Percentiles rank a stretch among this genome's conserved stretches.
Conservation (phyloP, 2,113 vertebrate genomes). For the Trematomus loennbergii region DNA sequence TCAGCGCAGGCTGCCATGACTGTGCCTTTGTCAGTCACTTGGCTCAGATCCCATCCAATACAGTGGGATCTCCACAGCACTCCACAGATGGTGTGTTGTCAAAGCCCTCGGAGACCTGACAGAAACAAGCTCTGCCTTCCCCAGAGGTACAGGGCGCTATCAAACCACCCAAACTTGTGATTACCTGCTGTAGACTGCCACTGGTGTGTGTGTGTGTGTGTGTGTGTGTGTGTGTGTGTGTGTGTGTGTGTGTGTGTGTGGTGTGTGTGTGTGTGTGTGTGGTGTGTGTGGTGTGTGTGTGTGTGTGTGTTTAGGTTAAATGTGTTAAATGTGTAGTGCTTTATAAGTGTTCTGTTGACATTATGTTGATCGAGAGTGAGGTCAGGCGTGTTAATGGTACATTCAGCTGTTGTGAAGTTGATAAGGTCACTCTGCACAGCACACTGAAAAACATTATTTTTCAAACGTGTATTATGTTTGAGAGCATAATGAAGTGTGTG, state of each 20-base stretch:
- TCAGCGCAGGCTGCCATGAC: conserved; percentile 17
- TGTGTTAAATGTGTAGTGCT: conserved; percentile 4
- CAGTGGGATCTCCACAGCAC: conserved; percentile 16
- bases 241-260: conserved; percentile 24
- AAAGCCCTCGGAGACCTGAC: conserved; percentile 49
- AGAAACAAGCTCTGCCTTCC: conserved; percentile 53
- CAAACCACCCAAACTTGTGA: conserved; percentile 22
- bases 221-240: conserved; percentile 18
- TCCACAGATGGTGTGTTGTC: conserved; percentile 63
- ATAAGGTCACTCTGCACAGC: conserved; percentile 62
- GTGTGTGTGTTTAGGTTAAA: conserved; percentile 12
- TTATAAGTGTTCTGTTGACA: conserved; percentile 20
- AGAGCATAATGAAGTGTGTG: background rate
- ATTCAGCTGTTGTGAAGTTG: conserved; percentile 38
- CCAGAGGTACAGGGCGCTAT: conserved; percentile 31
- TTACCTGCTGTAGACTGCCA: conserved; percentile 28
- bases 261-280: conserved; percentile 1
- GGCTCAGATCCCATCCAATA: conserved; percentile 35
- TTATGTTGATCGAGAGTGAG: conserved; percentile 58
- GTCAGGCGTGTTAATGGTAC: conserved; percentile 54
- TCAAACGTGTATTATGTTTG: conserved; percentile 13
- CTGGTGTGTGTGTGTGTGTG: conserved; percentile 19
- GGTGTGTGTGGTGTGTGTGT: conserved; percentile 21
- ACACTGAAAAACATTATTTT: conserved; percentile 43
- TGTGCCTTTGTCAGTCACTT: conserved; percentile 46